Base-by-base conservation (phyloP, 2,113 vertebrate genomes). In the Datnioides undecimradiatus region DNA sequence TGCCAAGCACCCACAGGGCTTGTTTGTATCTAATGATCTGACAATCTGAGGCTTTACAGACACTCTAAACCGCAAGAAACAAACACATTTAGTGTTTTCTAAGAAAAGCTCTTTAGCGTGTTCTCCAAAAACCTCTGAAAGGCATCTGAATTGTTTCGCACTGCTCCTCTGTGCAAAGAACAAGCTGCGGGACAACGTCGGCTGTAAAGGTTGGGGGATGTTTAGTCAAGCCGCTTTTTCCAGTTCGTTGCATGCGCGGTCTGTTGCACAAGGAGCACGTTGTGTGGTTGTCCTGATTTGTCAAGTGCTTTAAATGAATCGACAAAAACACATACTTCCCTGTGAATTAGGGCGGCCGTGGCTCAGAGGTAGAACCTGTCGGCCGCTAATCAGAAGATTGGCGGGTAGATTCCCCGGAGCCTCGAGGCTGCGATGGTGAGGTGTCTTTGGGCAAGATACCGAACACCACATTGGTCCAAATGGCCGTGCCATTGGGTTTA, bases 11-110 rank as follows among this genome's bases (percentile, higher is more conserved):
- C 82, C 58, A 5, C 69, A 17, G 65, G 65, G 66, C 38, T 58
- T 51, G 59, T 80, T 69, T 79, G 12, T 64, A 65, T 87, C 64
- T 54, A 46, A 68, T 38, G 31, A 79, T 88, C 62, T 58, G 46
- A 68, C 78, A 48, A 51, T 34, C 23, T 60, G 17, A 78, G 12
- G n/a, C 43, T 74, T 2, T 29, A 71, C 43, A 58, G 4, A 31
- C 3, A 55, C 66, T 51, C 9, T 8, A 31, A 64, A 52, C 9
- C 0, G 17, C 33, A 3, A 33, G 2, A 74, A 25, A 83, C 31
- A 52, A 60, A 66, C 33, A 48, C 6, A 52, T 48, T 52, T 67
- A 10, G 43, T 73, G 51, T 23, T 66, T 40, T 46, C 25, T 46
- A 0, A 52, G 29, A 11, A 14, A 52, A 62, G 21, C 6, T 17